A percentile compares a stretch with the other conserved stretches of the same genome.
phyloP scores from a whole-genome alignment of 2,888 invertebrate genomes.

The Pterostichus niger region DNA sequence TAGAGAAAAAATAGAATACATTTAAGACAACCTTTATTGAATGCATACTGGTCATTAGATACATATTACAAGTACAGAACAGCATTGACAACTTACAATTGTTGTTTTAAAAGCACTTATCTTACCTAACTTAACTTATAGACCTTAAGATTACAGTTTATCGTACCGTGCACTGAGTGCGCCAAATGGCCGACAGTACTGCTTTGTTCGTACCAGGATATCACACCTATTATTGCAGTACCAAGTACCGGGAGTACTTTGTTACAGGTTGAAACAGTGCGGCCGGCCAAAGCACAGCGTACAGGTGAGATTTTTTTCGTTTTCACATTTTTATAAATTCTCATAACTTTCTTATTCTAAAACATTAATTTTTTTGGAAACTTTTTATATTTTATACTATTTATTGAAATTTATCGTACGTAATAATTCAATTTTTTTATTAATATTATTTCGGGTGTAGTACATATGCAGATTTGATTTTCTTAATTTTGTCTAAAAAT shows the following conservation, averaged over 20 bases:
- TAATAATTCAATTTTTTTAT: constrained; percentile 66
- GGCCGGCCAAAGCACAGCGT: constrained; percentile 62
- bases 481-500: constrained; percentile 75
- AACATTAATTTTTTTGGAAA: constrained; percentile 64
- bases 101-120: constrained; percentile 77
- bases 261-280: constrained; percentile 59
- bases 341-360: constrained; percentile 63
- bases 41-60: constrained; percentile 80
- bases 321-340: constrained; percentile 65
- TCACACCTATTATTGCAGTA: constrained; percentile 67
- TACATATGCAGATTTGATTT: constrained; percentile 75
- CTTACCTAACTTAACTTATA: constrained; percentile 75
- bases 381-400: constrained; percentile 56
- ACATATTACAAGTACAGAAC: constrained; percentile 78
- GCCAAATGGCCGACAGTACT: constrained; percentile 54
- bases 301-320: constrained; percentile 66
- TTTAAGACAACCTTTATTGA: constrained; percentile 81
- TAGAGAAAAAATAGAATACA: constrained; percentile 71
- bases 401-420: constrained; percentile 66
- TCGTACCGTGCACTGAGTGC: constrained; percentile 66
- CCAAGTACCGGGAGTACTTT: constrained; percentile 59
- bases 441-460: constrained; percentile 67
- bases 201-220: constrained; percentile 67
- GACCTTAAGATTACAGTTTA: constrained; percentile 65
- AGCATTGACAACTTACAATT: constrained; percentile 76